Conservation (phyloP, 2,797 vertebrate genomes). For the Champsocephalus esox region DNA sequence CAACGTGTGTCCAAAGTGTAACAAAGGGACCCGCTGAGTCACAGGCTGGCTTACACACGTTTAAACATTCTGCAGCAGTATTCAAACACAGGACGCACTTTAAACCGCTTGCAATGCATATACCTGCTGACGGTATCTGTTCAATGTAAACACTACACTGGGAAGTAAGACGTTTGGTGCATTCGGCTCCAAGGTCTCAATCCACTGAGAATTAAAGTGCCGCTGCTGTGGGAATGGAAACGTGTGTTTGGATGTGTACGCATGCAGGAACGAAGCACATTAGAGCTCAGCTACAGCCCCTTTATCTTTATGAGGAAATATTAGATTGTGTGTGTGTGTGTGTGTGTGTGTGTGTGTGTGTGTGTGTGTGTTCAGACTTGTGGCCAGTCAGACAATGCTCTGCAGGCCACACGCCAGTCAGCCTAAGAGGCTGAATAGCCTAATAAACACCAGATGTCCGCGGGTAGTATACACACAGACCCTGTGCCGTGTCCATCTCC, state of each 20-base stretch:
- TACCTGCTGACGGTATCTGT: conserved; percentile 59
- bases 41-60: conserved; percentile 42
- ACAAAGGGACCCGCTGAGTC: conserved; percentile 31
- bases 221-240: conserved; percentile 26
- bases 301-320: conserved; percentile 76
- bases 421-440: conserved; percentile 77
- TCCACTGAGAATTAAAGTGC: conserved; percentile 60
- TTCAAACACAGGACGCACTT: conserved; percentile 58
- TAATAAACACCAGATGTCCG: conserved; percentile 88
- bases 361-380: conserved; percentile 55
- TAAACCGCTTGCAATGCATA: conserved; percentile 42
- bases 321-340: conserved; percentile 42
- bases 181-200: conserved; percentile 53
- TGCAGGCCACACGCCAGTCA: conserved; percentile 82
- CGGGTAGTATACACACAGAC: conserved; percentile 83
- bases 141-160: conserved; percentile 59
- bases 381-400: conserved; percentile 69
- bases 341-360: too few relatives aligned
- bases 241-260: conserved; percentile 24
- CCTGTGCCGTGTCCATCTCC: conserved; percentile 78
- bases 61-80: conserved; percentile 52
- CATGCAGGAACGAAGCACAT: conserved; percentile 35
- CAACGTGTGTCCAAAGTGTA: conserved; percentile 43
- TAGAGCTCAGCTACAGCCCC: conserved; percentile 61
- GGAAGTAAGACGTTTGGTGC: conserved; percentile 54